Evolutionary conservation across 1,140 invertebrate genomes (phyloP).

Genomic region (Bombyx mori): ASM3026992v2 NC_085114.1:12158001-12158500

Average conservation of each 20-base stretch:
- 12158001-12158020: no score
- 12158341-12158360: slow-evolving; percentile 58
- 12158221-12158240: background rate
- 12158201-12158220: no score
- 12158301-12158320: background rate
- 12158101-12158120: no score
- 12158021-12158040: no score
- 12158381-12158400: slow-evolving; percentile 26
- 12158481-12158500: background rate
- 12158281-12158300: background rate
- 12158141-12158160: no score
- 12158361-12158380: slow-evolving; percentile 57
- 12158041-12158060: no score
- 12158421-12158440: slow-evolving; percentile 54
- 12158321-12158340: slow-evolving; percentile 54
- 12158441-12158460: slow-evolving; percentile 39
- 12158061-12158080: no score
- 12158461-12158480: slow-evolving; percentile 23
- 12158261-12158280: background rate
- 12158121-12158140: no score
- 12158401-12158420: slow-evolving; percentile 33
- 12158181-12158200: no score
- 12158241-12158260: slow-evolving; percentile 1
- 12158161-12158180: no score
- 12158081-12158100: no score